Conservation (phyloP, 2,113 vertebrate species). For the Etia nguti region DNA sequence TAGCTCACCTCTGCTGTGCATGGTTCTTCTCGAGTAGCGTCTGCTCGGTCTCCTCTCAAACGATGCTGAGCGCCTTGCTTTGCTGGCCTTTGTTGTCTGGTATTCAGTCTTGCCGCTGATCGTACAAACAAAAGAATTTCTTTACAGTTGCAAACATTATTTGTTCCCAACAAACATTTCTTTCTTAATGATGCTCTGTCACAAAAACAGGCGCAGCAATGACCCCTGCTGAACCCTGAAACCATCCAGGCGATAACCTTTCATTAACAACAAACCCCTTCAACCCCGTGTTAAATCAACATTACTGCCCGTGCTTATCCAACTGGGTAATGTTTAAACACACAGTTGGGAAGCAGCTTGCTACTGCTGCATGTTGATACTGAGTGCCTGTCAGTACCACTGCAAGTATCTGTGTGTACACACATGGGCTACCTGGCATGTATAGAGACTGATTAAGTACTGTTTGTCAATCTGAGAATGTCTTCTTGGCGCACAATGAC, state of each 20-base stretch:
- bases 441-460: not conserved
- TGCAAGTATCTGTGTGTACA: slow-evolving; percentile 9
- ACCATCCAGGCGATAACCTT: slow-evolving; percentile 33
- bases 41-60: slow-evolving; percentile 97
- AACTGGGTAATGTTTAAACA: slow-evolving; percentile 54
- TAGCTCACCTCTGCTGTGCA: slow-evolving; percentile 82
- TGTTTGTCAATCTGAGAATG: not conserved
- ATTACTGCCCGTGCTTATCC: slow-evolving; percentile 30
- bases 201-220: not conserved
- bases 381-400: not conserved
- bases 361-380: slow-evolving; percentile 7
- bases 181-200: not conserved
- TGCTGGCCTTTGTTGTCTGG: slow-evolving; percentile 96
- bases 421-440: not conserved
- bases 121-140: not conserved
- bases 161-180: not conserved
- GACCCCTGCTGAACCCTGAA: slow-evolving; percentile 51
- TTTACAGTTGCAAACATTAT: not conserved
- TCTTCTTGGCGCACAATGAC: not conserved
- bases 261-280: slow-evolving; percentile 50
- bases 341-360: slow-evolving; percentile 10
- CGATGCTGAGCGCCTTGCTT: slow-evolving; percentile 88
- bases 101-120: slow-evolving; percentile 94
- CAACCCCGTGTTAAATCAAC: slow-evolving; percentile 55
- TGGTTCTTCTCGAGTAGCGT: slow-evolving; percentile 89